Conservation (phyloP, 2,797 vertebrate species). For the Pipistrellus kuhlii region DNA sequence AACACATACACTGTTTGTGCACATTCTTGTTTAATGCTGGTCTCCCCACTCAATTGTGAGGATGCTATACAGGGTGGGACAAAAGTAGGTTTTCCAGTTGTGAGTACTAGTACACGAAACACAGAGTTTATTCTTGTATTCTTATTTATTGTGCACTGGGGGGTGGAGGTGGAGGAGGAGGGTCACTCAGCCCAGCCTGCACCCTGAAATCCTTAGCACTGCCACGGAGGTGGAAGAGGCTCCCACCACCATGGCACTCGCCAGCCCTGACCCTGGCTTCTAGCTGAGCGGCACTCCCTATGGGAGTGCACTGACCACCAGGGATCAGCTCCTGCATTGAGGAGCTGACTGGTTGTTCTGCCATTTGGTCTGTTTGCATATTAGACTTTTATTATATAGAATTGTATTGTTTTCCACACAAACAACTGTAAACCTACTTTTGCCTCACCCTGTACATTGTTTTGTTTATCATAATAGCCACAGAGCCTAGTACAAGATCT, state of each 20-base stretch:
- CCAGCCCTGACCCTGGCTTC: too few relatives aligned
- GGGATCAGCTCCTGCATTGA: too few relatives aligned
- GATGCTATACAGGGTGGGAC: neutral
- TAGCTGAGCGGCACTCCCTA: too few relatives aligned
- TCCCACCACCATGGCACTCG: fast-evolving
- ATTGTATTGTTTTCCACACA: neutral
- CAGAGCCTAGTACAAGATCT: neutral
- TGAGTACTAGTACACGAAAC: neutral
- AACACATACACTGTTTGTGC: neutral
- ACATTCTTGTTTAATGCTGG: neutral
- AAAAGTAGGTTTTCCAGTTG: neutral
- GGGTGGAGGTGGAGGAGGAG: too few relatives aligned
- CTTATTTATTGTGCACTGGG: neutral
- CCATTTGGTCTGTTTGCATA: too few relatives aligned
- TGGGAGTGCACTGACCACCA: too few relatives aligned
- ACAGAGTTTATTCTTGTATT: neutral
- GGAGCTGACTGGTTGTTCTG: too few relatives aligned
- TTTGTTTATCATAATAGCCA: neutral
- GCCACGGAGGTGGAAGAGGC: too few relatives aligned
- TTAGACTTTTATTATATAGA: too few relatives aligned
- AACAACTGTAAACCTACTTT: neutral
- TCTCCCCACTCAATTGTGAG: neutral
- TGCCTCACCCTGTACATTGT: neutral
- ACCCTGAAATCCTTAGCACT: too few relatives aligned
- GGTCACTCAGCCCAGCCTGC: too few relatives aligned